Base-by-base conservation (phyloP, 2,888 invertebrate genomes). In the Bibio marci region DNA sequence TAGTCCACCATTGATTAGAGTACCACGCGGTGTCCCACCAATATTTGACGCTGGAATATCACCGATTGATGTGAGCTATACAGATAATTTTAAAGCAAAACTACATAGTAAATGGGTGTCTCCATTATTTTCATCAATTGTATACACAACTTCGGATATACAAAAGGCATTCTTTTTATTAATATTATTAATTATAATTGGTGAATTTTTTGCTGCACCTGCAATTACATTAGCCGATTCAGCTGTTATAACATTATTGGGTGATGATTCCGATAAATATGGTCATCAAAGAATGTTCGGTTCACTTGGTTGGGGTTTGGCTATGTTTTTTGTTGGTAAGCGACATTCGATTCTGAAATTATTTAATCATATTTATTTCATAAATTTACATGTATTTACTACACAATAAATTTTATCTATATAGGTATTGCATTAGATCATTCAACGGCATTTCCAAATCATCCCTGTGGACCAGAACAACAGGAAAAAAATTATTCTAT, bases 231-330 rank as follows among this genome's bases (percentile, higher is more conserved):
- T 97, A 37, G 95, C 94, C 1, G 91, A 91, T 59, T 85, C 86
- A 0, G 90, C 88, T 6, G 88, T 86, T 31, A 82, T 91, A 44
- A 85, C 85, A 4, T 67, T 88, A 46, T 71, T 94, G 1, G 91
- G 88, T 0, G 88, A 90, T 54, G 87, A 85, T 54, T 80, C 82
- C 1, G 83, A 83, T 53, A 73, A 77, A 68, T 90, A 97, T 58
- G 95, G 95, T 0, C 85, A 91, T 53, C 97, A 97, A 64, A 75
- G 97, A 48, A 94, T 98, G 90, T 97, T 94, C 56, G 94, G 94
- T 2, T 94, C 92, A 14, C 67, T 95, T 41, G 97, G 97, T 33
- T 98, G 97, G 97, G 97, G 92, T 22, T 66, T 97, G 49, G 86
- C 97, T 34, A 98, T 98, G 97, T 97, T 98, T 64, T 81, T 97